phyloP scores from a whole-genome alignment of 2,113 vertebrate species.

The Phocoena phocoena region DNA sequence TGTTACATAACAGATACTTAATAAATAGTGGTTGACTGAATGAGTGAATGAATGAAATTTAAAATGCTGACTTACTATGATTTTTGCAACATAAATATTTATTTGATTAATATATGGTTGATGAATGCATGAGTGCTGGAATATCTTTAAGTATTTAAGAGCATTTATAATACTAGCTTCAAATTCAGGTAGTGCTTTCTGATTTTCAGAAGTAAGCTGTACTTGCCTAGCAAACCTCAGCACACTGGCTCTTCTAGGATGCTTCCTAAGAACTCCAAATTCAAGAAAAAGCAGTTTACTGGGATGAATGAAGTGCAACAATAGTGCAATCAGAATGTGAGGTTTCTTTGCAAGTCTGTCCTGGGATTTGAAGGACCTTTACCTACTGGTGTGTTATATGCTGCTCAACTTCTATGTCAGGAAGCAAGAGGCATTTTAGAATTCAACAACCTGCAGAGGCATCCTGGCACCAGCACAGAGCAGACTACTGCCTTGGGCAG shows the following conservation, averaged over 20 bases:
- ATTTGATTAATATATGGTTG: not conserved
- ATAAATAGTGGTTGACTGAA: not conserved
- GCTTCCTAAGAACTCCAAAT: not conserved
- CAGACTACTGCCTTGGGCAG: slow-evolving; percentile 48
- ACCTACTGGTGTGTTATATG: not conserved
- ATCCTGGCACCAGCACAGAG: not conserved
- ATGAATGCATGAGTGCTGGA: not conserved
- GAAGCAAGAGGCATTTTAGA: slow-evolving; percentile 45
- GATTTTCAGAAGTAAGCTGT: not conserved
- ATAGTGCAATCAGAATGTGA: not conserved
- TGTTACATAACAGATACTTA: slow-evolving; percentile 9
- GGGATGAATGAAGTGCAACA: not conserved
- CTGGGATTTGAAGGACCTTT: not conserved
- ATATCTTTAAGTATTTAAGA: not conserved
- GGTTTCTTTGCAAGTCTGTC: not conserved
- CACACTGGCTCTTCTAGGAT: not conserved
- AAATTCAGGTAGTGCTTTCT: not conserved
- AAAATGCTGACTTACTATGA: not conserved
- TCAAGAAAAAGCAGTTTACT: not conserved
- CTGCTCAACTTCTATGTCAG: slow-evolving; percentile 6
- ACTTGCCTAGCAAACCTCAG: not conserved
- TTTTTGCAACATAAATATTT: slow-evolving; percentile 1
- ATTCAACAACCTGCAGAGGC: slow-evolving; percentile 10
- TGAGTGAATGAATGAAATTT: slow-evolving; percentile 24
- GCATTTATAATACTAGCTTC: not conserved